Base-by-base conservation (phyloP, 2,797 vertebrate species). In the Florisuga fusca region DNA sequence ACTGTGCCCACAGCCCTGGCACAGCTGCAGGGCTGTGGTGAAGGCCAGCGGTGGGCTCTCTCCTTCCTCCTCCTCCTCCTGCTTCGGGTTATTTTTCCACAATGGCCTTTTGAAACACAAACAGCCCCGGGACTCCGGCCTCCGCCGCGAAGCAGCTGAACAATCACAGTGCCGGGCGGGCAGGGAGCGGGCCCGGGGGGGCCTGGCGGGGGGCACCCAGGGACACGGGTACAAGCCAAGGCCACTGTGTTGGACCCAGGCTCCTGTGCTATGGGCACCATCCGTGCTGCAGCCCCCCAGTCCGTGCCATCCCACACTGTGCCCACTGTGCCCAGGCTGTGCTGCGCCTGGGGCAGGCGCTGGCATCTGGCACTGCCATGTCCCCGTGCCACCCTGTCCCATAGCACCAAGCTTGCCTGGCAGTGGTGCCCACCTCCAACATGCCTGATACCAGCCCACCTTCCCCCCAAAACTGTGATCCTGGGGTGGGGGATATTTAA, bases 61-160 rank as follows among this genome's bases (percentile, higher is more conserved):
- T 85, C 63, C 69, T 91, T 84, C 85, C 62, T 88, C 66, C 76
- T 95, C 80, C 89, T 57, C 59, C 86, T 79, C 74, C 69, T 33
- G 50, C 90, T 89, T 89, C 12, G 31, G 69, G 92, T 96, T 97
- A 94, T 95, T 97, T 96, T 97, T 95, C 95, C 93, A 96, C 95
- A 96, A 96, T 95, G 95, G 93, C 94, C 91, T 94, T 94, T 96
- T 95, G 95, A 95, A 97, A 94, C 86, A 97, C 96, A 96, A 96
- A 96, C 96, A 94, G 91, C 93, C 87, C 94, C 31, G 76, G 93
- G 95, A 84, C 94, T 93, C 88, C 93, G 14, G 94, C 93, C 94
- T 96, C 91, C 75, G 84, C 95, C 54, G 81, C 13, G 94, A 96
- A 96, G 73, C 95, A 96, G 96, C 95, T 95, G 95, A 97, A 94